Base-by-base conservation (phyloP, 2,888 invertebrate genomes). In the Metellina segmentata region DNA sequence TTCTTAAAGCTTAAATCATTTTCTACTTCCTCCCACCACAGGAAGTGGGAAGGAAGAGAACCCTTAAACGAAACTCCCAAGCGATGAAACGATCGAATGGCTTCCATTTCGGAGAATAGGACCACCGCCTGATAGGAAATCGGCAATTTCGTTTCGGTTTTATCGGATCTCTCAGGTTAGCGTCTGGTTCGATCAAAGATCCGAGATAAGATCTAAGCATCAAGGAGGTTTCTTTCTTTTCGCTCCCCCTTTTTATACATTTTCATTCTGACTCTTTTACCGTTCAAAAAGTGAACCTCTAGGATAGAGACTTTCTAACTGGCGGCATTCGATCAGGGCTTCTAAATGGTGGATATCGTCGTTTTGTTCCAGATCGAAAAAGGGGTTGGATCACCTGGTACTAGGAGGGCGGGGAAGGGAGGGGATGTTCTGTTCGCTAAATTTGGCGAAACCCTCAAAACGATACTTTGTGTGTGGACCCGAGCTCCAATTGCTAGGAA, bases 61-160 rank as follows among this genome's bases (percentile, higher is more conserved):
- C 83, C 83, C 53, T 85, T 74, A 85, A 85, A 74, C 74, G 53
- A 53, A 61, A 52, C 53, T 74, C 83, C 83, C 83, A 6, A 53
- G 74, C 52, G 86, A 69, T 51, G 69, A 70, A 86, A 53, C 69
- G 19, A 19, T 78, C 49, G 71, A 86, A 86, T 79, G 86, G 78
- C 70, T 71, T 86, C 79, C 78, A 86, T 79, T 86, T 79, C 86
- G 74, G 34, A 79, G 79, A 86, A 86, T 79, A 71, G 79, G 20
- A 69, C 79, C 53, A 78, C 70, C 78, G 78, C 71, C 71, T 71
- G 70, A 77, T 78, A 79, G 86, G 86, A 86, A 86, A 86, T 86
- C 86, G 86, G 78, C 86, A 86, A 86, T 86, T 86, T 86, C 69
- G 79, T 71, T 75, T 78, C n/a, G 49, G 86, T 79, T 86, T 79